Evolutionary conservation across 2,888 invertebrate species (phyloP), one percentile per base, ranked within the genome.

Genomic region (Phaonia tiefii): DNA sequence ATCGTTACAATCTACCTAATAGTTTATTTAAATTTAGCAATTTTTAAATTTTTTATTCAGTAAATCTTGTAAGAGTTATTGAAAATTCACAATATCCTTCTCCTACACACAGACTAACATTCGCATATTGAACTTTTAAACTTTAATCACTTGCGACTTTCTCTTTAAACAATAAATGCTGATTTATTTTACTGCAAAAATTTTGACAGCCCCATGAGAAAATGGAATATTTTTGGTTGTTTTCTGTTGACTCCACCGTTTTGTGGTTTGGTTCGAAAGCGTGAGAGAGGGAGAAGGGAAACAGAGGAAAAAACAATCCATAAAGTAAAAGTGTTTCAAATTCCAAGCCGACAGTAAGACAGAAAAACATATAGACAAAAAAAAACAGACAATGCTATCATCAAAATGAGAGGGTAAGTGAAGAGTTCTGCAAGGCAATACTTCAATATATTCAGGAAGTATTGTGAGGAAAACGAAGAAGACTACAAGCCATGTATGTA

Each of bases 151-250:
- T 67, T 39, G 26, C 44, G 73, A 69, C 63, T 73, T 73, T 73
- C 60, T 20, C 63, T 44, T 60, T 8, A 73, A 63, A 63, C 51
- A 78, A 58, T 37, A 58, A 37, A 58, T 42, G 46, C 44, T 73
- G 78, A 78, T 78, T 67, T 73, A 69, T 73, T 78, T 78, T 78
- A 78, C 69, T 73, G 69, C 54, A 51, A 63, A 67, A 44, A 8
- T 78, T 60, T 37, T 60, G 72, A 77, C 72, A 77, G 58, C 25
- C 67, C 67, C 25, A 51, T 67, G 66, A 13, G 13, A 44, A 66
- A 65, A 17, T 2, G n/a, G 44, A 42, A 44, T 20, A 49, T 10
- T 49, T 49, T 49, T 20, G 10, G 20, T 20, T 49, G 49, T 7
- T 49, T 49, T 49, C 4, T 31, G 8, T 31, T 31, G 31, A 31